Conservation (phyloP, 2,797 vertebrate genomes). For the Onychomys arenicola region DNA sequence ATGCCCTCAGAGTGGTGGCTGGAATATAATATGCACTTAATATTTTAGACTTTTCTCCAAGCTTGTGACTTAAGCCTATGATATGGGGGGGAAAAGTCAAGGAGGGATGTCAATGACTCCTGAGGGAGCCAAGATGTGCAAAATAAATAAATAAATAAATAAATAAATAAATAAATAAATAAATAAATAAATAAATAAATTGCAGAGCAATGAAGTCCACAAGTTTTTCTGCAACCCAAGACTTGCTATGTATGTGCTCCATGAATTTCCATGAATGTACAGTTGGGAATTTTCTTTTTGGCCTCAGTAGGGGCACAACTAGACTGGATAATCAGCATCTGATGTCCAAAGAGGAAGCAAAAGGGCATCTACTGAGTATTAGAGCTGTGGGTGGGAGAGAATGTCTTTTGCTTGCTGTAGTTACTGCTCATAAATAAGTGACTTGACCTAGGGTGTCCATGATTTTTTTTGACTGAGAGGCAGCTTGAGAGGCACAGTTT, state of each 20-base stretch:
- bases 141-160: too few relatives aligned
- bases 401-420: background rate
- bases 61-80: background rate
- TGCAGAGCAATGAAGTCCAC: background rate
- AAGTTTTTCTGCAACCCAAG: background rate
- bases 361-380: background rate
- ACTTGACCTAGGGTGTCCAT: background rate
- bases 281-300: background rate
- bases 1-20: background rate
- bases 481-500: background rate
- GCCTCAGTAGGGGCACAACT: background rate
- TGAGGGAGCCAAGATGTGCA: background rate
- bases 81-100: background rate
- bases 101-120: background rate
- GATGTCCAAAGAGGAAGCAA: slow-evolving; percentile 34
- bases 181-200: too few relatives aligned
- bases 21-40: background rate
- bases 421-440: background rate
- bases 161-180: too few relatives aligned
- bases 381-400: background rate
- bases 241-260: background rate
- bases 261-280: background rate
- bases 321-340: background rate
- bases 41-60: background rate
- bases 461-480: background rate